Evolutionary conservation across 2,797 vertebrate species (phyloP).

Genomic region (Melanotaenia nigrans): DNA sequence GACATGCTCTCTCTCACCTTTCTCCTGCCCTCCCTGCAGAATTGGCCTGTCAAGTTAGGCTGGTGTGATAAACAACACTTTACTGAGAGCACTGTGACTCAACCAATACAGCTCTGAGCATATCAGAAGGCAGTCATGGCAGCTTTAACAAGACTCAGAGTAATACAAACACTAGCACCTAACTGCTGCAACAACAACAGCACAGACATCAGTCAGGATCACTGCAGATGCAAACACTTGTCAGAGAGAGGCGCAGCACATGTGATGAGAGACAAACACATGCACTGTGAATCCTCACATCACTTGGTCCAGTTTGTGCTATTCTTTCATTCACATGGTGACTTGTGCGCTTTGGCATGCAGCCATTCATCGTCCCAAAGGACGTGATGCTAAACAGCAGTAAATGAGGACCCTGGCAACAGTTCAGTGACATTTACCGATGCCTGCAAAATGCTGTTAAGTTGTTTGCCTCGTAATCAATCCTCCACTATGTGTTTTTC

Average conservation of each 20-base stretch:
- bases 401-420: slow-evolving; percentile 54
- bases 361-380: slow-evolving; percentile 33
- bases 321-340: slow-evolving; percentile 36
- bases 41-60: slow-evolving; percentile 66
- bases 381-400: slow-evolving; percentile 39
- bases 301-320: slow-evolving; percentile 26
- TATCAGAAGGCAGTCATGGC: slow-evolving; percentile 54
- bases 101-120: slow-evolving; percentile 54
- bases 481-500: slow-evolving; percentile 34
- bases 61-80: slow-evolving; percentile 68
- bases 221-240: slow-evolving; percentile 27
- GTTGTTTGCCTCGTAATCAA: slow-evolving; percentile 41
- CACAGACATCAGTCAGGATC: slow-evolving; percentile 22
- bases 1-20: background rate
- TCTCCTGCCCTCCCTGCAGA: slow-evolving; percentile 45
- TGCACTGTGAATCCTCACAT: background rate
- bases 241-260: slow-evolving; percentile 12
- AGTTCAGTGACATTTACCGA: slow-evolving; percentile 43
- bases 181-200: slow-evolving; percentile 18
- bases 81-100: slow-evolving; percentile 54
- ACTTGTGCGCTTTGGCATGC: slow-evolving; percentile 37
- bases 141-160: slow-evolving; percentile 51
- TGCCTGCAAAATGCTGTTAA: slow-evolving; percentile 38
- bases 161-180: slow-evolving; percentile 53
- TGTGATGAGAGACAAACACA: slow-evolving; percentile 15